Evolutionary conservation across 2,888 invertebrate species (phyloP).

Genomic region (Caenorhabditis sp.): DNA sequence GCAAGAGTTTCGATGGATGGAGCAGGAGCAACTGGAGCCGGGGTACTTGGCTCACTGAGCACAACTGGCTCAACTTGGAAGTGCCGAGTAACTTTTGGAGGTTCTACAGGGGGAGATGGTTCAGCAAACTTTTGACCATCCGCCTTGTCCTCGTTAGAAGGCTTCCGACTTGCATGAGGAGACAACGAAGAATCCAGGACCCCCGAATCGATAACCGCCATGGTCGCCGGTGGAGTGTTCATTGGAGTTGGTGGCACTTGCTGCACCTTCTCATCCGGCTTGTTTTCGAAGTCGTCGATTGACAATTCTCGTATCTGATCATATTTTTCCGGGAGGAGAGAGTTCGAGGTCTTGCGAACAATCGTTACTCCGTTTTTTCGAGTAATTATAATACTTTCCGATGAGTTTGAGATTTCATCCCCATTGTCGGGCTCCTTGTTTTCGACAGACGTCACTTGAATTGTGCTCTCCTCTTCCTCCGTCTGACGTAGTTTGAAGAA

Average conservation of each 20-base stretch:
- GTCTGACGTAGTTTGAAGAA: conserved; percentile 39
- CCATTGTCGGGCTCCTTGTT: conserved; percentile 19
- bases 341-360: conserved; percentile 53
- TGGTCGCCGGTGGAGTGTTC: conserved; percentile 64
- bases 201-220: conserved; percentile 30
- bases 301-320: conserved; percentile 47
- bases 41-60: conserved; percentile 30
- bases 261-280: conserved; percentile 5
- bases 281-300: conserved; percentile 58
- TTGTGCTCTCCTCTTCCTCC: conserved; percentile 25
- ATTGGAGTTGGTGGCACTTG: conserved; percentile 65
- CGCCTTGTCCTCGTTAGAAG: conserved; percentile 21
- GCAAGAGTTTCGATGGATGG: conserved; percentile 27
- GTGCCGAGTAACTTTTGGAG: conserved; percentile 20
- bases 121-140: conserved; percentile 5
- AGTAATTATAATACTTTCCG: conserved; percentile 53
- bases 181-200: conserved; percentile 13
- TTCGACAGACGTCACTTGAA: conserved; percentile 61
- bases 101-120: not conserved
- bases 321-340: conserved; percentile 23
- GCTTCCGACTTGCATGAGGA: conserved; percentile 10
- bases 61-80: conserved; percentile 42
- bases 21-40: conserved; percentile 33
- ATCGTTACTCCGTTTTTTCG: conserved; percentile 64
- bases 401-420: conserved; percentile 23